Base-by-base conservation (phyloP, 2,888 invertebrate species). In the Platycheirus albimanus region DNA sequence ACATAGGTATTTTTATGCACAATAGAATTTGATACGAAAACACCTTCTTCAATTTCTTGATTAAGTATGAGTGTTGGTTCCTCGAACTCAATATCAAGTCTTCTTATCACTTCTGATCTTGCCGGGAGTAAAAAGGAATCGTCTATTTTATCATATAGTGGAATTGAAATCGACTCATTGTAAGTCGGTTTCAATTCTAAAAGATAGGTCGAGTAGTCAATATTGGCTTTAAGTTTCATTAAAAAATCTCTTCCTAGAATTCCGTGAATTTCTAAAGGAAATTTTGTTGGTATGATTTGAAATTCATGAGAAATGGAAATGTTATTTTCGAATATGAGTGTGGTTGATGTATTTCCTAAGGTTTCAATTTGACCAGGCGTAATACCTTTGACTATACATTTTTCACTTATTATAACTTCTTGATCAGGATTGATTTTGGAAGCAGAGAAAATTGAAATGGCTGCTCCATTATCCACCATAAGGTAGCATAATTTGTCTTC, bases 161-260 rank as follows among this genome's bases (percentile, higher is more conserved):
- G n/a, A n/a, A n/a, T n/a, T n/a, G n/a, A n/a, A n/a, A n/a, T n/a
- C n/a, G n/a, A n/a, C n/a, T n/a, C n/a, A n/a, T n/a, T n/a, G n/a
- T 1, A 13, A 19, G 6, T 36, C 6, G 33, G 11, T 54, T 36
- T 54, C 13, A 54, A 15, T n/a, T 54, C 19, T 36, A 54, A 54
- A 7, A 54, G 13, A n/a, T 54, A 54, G 1, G 52, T 54, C 19
- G 52, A 54, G 3, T 54, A 54, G 11, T 54, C 17, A 1, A 54
- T 54, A 3, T 10, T 54, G 0, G 52, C 52, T 3, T 54, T 54
- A 0, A 52, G n/a, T 7, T 19, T 54, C 5, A 17, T 54, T 54
- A 54, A 36, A 4, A 54, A 54, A n/a, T 54, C 52, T 0, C 52
- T 2, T 6, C 52, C 52, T 7, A 54, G 36, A 11, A 54, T 54